phyloP scores from a whole-genome alignment of 2,888 invertebrate species.

The Acanthococcus lagerstroemiae region DNA sequence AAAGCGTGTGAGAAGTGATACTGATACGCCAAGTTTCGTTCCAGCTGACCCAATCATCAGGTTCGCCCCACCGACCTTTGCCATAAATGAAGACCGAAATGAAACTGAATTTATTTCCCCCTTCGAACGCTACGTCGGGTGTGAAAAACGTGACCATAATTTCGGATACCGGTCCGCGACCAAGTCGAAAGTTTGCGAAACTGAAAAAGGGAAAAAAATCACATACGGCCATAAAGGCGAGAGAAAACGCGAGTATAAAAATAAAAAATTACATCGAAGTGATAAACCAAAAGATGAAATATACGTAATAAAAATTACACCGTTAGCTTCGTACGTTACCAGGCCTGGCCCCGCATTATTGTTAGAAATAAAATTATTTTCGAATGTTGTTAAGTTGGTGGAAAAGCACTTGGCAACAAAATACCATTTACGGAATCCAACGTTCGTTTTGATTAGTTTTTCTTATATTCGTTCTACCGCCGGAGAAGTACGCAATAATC shows the following conservation, averaged over 20 bases:
- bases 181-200: not conserved
- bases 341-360: too few relatives aligned
- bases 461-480: slow-evolving; percentile 9
- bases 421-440: slow-evolving; percentile 6
- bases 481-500: slow-evolving; percentile 20
- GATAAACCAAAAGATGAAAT: not conserved
- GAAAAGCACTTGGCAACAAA: slow-evolving; percentile 27
- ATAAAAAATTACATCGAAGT: not conserved
- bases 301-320: not conserved
- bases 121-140: too few relatives aligned
- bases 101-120: too few relatives aligned
- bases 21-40: too few relatives aligned
- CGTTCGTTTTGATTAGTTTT: slow-evolving; percentile 27
- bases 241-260: not conserved
- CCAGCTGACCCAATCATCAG: too few relatives aligned
- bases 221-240: not conserved
- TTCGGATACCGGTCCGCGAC: too few relatives aligned
- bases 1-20: too few relatives aligned
- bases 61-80: too few relatives aligned
- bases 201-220: not conserved
- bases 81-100: too few relatives aligned
- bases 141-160: too few relatives aligned
- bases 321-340: not conserved
- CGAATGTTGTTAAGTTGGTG: slow-evolving; percentile 20
- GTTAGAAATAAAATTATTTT: slow-evolving; percentile 29